Percentiles rank a stretch among this genome's conserved stretches.
phyloP scores from a whole-genome alignment of 2,888 invertebrate species.

The Gymnosoma rotundatum region DNA sequence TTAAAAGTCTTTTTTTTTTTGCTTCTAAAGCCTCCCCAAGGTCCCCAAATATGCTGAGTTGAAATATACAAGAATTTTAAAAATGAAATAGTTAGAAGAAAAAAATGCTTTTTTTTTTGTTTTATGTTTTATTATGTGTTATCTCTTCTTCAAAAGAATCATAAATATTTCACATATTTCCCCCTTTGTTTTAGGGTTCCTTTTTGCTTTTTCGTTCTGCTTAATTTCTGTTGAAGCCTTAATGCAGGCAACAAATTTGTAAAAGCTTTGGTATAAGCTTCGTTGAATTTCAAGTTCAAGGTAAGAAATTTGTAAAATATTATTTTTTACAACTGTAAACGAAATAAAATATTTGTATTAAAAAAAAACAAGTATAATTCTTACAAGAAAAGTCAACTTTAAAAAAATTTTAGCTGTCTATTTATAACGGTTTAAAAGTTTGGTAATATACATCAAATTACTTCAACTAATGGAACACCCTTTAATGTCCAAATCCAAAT shows the following conservation, averaged over 20 bases:
- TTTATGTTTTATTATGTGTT: neutral
- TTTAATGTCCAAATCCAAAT: too few species aligned
- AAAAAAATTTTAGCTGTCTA: too few species aligned
- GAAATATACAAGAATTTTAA: conserved; percentile 24
- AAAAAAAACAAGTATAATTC: too few species aligned
- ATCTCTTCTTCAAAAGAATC: conserved; percentile 8
- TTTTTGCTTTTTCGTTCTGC: neutral
- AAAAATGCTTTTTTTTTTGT: conserved; percentile 17
- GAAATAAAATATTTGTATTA: too few species aligned
- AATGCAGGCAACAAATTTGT: conserved; percentile 20
- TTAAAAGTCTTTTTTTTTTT: conserved; percentile 7
- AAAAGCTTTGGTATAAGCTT: neutral
- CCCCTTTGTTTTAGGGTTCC: conserved; percentile 26
- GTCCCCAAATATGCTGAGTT: conserved; percentile 35
- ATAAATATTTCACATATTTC: conserved; percentile 45
- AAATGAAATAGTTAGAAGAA: conserved; percentile 24
- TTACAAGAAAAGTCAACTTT: too few species aligned
- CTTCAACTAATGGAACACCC: too few species aligned
- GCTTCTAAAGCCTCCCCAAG: conserved; percentile 10
- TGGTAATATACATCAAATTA: too few species aligned
- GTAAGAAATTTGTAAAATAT: neutral
- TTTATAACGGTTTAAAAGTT: too few species aligned
- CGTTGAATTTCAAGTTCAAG: conserved; percentile 37
- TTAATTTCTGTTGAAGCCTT: conserved; percentile 1
- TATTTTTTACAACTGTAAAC: neutral